Base-by-base conservation (phyloP, 2,797 vertebrate genomes). In the Parambassis ranga region DNA sequence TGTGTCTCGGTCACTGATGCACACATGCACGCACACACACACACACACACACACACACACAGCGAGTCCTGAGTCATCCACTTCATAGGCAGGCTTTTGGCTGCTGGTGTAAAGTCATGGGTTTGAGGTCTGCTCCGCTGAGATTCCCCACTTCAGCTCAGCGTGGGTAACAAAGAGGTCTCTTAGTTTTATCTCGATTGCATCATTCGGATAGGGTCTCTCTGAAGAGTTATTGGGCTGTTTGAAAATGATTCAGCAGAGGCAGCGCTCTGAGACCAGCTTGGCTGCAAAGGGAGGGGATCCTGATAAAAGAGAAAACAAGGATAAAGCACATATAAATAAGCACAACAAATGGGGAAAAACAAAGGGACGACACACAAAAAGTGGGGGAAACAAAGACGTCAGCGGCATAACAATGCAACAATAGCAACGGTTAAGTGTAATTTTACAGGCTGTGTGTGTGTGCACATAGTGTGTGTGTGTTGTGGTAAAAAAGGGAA, bases 341-440 rank as follows among this genome's bases (percentile, higher is more conserved):
- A 86, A 89, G 82, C 76, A 73, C 64, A 77, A 77, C 79, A 81
- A 90, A 90, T 83, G 79, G 48, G 70, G 71, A 83, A 88, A 86
- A 88, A 86, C 71, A 79, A 81, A 73, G 52, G 37, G 16, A 63
- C 71, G 65, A 59, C 42, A 77, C 53, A 53, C 24, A 48, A 71
- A 53, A 48, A 49, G 38, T n/a, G 23, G 6, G 28, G 52, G 43
- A 71, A 80, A 72, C 32, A 69, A 53, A 62, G 65, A 56, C 78
- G 73, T 79, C 61, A 23, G 49, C 66, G 72, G 55, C 51, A 38
- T 61, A 84, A 79, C 78, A 88, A 86, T 85, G 79, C 78, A 88
- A 86, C 85, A 76, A 89, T 89, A 82, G 70, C 52, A 42, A 62
- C 64, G 62, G 48, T 69, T 91, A 90, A 90, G 88, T 90, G 75